Evolutionary conservation across 1,140 invertebrate genomes (phyloP).

Genomic region (Drosophila ficusphila): DNA sequence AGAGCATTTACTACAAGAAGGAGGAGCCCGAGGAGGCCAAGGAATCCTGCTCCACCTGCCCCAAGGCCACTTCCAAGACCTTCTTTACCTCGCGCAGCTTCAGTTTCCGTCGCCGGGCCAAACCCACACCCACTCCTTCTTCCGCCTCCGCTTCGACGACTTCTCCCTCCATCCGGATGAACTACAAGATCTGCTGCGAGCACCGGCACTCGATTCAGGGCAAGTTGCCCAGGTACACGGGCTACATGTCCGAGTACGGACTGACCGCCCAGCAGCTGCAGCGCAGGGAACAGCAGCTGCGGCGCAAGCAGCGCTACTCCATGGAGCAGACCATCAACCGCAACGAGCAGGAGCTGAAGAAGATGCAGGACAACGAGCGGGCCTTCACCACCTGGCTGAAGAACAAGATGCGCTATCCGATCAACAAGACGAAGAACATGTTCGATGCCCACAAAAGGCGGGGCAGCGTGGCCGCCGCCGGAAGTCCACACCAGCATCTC

Average conservation of each 20-base stretch:
- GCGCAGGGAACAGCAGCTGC: slow-evolving; percentile 63
- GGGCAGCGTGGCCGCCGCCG: slow-evolving; percentile 57
- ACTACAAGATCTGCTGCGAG: slow-evolving; percentile 82
- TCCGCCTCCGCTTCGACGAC: slow-evolving; percentile 8
- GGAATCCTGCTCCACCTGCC: slow-evolving; percentile 14
- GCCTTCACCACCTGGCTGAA: slow-evolving; percentile 83
- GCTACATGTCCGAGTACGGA: slow-evolving; percentile 83
- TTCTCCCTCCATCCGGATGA: slow-evolving; percentile 63
- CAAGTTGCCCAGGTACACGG: slow-evolving; percentile 77
- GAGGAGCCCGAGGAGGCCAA: slow-evolving; percentile 16
- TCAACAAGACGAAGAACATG: slow-evolving; percentile 83
- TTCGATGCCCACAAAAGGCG: slow-evolving; percentile 69
- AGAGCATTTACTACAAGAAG: slow-evolving; percentile 71
- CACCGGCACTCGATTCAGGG: slow-evolving; percentile 69
- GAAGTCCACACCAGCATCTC: slow-evolving; percentile 12
- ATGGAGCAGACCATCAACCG: slow-evolving; percentile 69
- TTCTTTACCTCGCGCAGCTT: slow-evolving; percentile 70
- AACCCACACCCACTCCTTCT: slow-evolving; percentile 34
- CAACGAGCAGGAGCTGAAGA: slow-evolving; percentile 72
- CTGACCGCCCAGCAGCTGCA: slow-evolving; percentile 73
- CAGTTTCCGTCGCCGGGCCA: slow-evolving; percentile 58
- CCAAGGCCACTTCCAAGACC: slow-evolving; percentile 49
- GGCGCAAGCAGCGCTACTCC: slow-evolving; percentile 55
- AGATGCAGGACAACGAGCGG: slow-evolving; percentile 81
- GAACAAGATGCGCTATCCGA: slow-evolving; percentile 83